phyloP scores from a whole-genome alignment of 1,140 invertebrate species.

The Trichonephila inaurata region DNA sequence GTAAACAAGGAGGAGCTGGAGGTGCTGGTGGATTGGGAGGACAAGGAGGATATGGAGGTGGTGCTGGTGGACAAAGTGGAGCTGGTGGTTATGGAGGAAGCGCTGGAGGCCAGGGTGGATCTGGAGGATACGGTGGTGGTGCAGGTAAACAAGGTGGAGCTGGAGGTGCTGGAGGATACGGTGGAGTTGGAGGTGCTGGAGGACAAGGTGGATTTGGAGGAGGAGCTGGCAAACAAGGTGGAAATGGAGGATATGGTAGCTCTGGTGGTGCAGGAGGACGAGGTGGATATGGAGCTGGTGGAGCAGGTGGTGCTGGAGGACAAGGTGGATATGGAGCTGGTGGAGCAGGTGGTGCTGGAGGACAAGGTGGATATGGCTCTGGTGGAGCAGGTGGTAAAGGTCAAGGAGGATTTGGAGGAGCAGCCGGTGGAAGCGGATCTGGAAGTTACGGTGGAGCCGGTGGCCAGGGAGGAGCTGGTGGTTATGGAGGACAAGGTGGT shows the following conservation, averaged over 20 bases:
- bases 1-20: background rate
- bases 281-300: background rate
- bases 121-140: background rate
- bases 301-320: background rate
- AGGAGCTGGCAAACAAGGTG: background rate
- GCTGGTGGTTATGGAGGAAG: background rate
- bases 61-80: background rate
- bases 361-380: conserved; percentile 36
- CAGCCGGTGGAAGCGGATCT: no score
- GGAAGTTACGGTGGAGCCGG: no score
- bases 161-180: background rate
- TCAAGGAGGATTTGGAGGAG: background rate
- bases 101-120: background rate
- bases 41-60: background rate
- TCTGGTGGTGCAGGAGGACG: conserved; percentile 11
- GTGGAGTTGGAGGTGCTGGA: conserved; percentile 4
- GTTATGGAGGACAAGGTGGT: background rate
- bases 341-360: conserved; percentile 23
- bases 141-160: background rate
- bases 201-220: background rate
- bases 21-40: background rate
- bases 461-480: background rate
- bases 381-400: background rate
- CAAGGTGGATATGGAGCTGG: background rate
- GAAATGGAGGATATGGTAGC: background rate